These are phyloP conservation scores for Trinorchestia longiramus DNA, from an alignment of 1,140 invertebrate genomes.

Conservation along the genomic window DNA sequence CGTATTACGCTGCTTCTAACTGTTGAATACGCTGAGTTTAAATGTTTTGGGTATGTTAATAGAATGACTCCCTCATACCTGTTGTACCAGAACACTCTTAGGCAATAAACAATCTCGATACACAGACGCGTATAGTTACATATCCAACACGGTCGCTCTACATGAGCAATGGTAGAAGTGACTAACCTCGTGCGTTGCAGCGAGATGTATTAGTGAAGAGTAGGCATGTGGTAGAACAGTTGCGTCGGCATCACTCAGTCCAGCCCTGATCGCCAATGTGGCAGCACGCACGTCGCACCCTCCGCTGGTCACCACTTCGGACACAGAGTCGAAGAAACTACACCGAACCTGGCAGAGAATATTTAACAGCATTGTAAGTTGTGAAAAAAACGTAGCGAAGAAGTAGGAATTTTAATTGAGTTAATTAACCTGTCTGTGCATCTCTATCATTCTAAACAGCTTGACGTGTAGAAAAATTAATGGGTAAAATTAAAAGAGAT, in stretches of 20 bases:
- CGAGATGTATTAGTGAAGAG: background rate
- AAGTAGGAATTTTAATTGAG: too few species aligned
- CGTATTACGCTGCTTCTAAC: too few species aligned
- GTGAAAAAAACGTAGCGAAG: too few species aligned
- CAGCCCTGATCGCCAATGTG: background rate
- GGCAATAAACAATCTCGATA: too few species aligned
- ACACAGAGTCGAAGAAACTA: constrained; percentile 26
- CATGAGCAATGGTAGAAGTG: background rate
- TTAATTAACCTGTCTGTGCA: too few species aligned
- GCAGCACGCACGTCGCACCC: constrained; percentile 37
- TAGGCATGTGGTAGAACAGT: constrained; percentile 10
- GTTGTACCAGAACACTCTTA: background rate
- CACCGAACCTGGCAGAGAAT: constrained; percentile 9
- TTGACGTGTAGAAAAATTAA: too few species aligned
- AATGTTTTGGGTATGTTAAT: background rate
- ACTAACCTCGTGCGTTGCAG: background rate
- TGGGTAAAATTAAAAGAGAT: too few species aligned
- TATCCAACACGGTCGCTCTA: background rate
- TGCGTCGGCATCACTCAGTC: constrained; percentile 23
- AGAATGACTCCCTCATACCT: background rate
- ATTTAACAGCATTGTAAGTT: background rate
- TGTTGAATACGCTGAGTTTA: background rate
- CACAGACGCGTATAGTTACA: too few species aligned
- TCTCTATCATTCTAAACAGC: too few species aligned
- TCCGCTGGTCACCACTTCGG: background rate